A percentile compares a stretch with the other conserved stretches of the same genome.
These are phyloP conservation scores for Labia minor DNA, from an alignment of 2,888 invertebrate species.

Conservation along the genomic window DNA sequence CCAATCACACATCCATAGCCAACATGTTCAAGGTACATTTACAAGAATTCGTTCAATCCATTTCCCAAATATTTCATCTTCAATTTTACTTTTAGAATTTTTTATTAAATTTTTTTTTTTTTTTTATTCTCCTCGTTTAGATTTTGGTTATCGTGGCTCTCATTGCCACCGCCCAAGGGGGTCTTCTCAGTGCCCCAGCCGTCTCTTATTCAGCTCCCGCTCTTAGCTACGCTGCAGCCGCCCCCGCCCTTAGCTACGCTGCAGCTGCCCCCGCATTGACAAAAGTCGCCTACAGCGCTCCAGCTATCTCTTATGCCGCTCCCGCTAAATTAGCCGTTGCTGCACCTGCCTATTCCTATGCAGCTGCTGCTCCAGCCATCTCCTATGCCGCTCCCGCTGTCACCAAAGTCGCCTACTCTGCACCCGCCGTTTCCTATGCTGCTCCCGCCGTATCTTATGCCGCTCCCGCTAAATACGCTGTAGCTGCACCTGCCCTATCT, in stretches of 20 bases:
- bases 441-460: neutral
- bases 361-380: constrained; percentile 25
- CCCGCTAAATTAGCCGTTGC: constrained; percentile 30
- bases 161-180: constrained; percentile 50
- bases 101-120: neutral
- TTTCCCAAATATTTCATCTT: neutral
- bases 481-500: constrained; percentile 16
- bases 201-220: constrained; percentile 28
- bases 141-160: constrained; percentile 46
- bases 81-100: neutral
- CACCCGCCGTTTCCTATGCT: constrained; percentile 14
- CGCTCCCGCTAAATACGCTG: constrained; percentile 15
- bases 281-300: constrained; percentile 38
- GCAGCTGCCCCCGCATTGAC: constrained; percentile 33
- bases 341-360: constrained; percentile 29
- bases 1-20: neutral
- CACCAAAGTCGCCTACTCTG: constrained; percentile 13
- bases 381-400: constrained; percentile 28
- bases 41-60: too few species aligned
- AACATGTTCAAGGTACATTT: neutral
- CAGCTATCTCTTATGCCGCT: constrained; percentile 29
- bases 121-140: constrained; percentile 29
- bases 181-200: constrained; percentile 38
- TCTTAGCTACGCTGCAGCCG: constrained; percentile 32
- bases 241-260: constrained; percentile 34